phyloP scores from a whole-genome alignment of 2,113 vertebrate genomes.

The Tyrannus savana region DNA sequence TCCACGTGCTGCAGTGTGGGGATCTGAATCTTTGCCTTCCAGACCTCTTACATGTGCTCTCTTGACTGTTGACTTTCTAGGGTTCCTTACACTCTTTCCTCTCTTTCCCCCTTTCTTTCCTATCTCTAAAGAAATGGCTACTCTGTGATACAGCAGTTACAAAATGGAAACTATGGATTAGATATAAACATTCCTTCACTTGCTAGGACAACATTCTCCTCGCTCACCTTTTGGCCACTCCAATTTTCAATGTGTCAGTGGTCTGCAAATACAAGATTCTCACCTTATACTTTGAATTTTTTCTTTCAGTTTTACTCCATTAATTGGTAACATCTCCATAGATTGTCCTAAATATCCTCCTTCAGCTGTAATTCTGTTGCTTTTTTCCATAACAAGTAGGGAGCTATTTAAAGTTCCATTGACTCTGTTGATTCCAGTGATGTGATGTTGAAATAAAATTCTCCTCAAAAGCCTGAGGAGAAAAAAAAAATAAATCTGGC shows the following conservation, averaged over 20 bases:
- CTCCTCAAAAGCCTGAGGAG: neutral
- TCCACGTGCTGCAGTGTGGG: rapidly evolving
- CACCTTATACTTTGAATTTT: neutral
- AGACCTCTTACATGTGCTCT: rapidly evolving
- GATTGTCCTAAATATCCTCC: neutral
- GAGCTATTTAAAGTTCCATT: neutral
- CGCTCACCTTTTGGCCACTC: neutral
- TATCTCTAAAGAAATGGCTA: neutral
- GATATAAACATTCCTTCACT: neutral
- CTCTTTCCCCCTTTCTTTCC: neutral
- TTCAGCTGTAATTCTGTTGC: neutral
- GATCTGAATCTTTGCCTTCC: neutral
- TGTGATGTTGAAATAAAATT: neutral
- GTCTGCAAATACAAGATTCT: neutral
- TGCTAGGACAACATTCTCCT: neutral
- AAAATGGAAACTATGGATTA: neutral
- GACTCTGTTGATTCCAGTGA: neutral
- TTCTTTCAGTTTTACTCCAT: neutral
- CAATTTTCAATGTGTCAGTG: neutral
- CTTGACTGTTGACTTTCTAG: neutral
- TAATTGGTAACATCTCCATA: neutral
- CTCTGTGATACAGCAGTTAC: neutral
- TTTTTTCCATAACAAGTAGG: neutral
- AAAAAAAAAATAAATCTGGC: neutral
- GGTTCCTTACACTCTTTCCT: neutral